Conservation (phyloP, 2,113 vertebrate species). For the Regulus satrapa region DNA sequence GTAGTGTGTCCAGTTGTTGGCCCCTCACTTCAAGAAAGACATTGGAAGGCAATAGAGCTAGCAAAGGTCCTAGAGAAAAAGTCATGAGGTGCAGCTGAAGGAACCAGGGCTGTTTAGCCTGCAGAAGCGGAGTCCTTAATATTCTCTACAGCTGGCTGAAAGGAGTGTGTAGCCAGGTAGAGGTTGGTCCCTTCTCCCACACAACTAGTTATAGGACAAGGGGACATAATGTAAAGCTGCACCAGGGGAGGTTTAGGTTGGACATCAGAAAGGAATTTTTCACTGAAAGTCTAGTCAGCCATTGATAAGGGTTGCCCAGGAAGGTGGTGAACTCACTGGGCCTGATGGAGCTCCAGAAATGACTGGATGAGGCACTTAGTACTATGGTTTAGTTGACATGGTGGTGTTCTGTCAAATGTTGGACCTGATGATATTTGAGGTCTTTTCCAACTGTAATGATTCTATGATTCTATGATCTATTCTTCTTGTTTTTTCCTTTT, state of each 20-base stretch:
- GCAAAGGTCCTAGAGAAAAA: neutral
- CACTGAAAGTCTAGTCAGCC: neutral
- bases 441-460: neutral
- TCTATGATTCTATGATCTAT: neutral
- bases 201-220: neutral
- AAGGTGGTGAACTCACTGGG: neutral
- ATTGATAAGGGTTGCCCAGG: neutral
- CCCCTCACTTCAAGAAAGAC: neutral
- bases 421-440: neutral
- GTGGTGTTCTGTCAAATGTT: neutral
- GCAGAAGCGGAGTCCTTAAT: neutral
- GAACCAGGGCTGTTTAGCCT: neutral
- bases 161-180: neutral
- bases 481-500: neutral
- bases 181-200: fast-evolving
- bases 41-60: neutral
- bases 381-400: neutral
- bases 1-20: neutral
- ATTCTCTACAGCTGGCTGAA: neutral
- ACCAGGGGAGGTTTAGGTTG: neutral
- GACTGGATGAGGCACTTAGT: neutral
- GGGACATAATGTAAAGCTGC: neutral
- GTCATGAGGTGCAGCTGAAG: neutral
- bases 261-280: neutral
- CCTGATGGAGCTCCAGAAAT: neutral